These are phyloP conservation scores for Platypus cylindrus DNA, from an alignment of 2,888 invertebrate genomes.

Conservation along the genomic window DNA sequence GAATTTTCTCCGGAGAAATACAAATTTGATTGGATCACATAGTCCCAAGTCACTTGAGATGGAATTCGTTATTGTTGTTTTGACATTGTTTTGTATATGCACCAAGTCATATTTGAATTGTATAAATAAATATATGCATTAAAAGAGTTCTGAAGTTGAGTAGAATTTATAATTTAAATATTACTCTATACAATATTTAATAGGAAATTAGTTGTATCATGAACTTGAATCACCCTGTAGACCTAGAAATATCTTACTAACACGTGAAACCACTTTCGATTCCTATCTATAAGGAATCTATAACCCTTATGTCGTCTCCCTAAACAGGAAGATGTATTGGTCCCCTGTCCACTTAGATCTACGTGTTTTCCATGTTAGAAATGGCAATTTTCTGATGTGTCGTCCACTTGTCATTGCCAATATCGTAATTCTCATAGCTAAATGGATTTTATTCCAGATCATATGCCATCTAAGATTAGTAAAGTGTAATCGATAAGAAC, in stretches of 20 bases:
- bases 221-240: background rate
- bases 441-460: too few species aligned
- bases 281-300: background rate
- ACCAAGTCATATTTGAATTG: too few species aligned
- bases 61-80: slow-evolving; percentile 15
- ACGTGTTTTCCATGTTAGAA: slow-evolving; percentile 30
- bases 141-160: too few species aligned
- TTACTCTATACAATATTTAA: too few species aligned
- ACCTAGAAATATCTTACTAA: background rate
- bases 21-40: slow-evolving; percentile 34
- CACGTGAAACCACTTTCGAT: background rate
- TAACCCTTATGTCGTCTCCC: slow-evolving; percentile 1
- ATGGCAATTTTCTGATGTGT: slow-evolving; percentile 24
- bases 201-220: too few species aligned
- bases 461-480: too few species aligned
- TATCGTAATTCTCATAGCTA: slow-evolving; percentile 27
- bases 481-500: too few species aligned
- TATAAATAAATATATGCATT: too few species aligned
- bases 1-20: slow-evolving; percentile 35
- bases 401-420: slow-evolving; percentile 25
- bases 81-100: too few species aligned
- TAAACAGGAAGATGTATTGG: slow-evolving; percentile 25
- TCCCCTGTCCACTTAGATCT: slow-evolving; percentile 34
- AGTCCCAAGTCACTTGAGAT: slow-evolving; percentile 18
- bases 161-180: too few species aligned